Conservation (phyloP, 2,797 vertebrate species). For the Fundulus diaphanus region DNA sequence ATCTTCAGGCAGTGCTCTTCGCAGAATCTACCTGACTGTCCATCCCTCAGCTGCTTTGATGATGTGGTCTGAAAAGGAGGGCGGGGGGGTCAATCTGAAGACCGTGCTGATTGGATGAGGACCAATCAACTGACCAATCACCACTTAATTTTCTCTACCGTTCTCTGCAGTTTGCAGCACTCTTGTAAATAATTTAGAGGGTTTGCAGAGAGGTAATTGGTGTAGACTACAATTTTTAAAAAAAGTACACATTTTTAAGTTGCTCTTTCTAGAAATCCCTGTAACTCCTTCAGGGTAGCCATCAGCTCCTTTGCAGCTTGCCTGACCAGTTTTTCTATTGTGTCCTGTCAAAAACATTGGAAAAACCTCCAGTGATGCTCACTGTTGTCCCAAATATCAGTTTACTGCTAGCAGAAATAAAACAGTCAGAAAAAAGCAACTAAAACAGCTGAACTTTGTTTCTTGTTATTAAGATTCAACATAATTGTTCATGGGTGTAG, state of each 20-base stretch:
- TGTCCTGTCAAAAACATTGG: too few species aligned
- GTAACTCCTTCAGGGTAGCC: background rate
- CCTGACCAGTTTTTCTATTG: background rate
- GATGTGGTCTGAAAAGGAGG: background rate
- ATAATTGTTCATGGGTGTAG: background rate
- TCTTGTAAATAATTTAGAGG: background rate
- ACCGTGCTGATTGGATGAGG: background rate
- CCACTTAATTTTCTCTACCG: background rate
- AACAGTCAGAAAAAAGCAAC: background rate
- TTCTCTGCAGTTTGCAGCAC: background rate
- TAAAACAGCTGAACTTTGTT: background rate
- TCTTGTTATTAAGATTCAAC: background rate
- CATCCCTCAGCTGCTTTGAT: background rate
- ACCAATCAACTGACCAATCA: background rate
- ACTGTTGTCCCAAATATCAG: too few species aligned
- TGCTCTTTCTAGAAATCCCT: background rate
- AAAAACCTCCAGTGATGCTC: too few species aligned
- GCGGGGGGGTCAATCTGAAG: background rate
- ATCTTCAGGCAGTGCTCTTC: background rate
- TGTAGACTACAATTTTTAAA: too few species aligned
- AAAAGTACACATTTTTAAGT: too few species aligned
- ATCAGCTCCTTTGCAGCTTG: background rate
- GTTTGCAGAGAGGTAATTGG: too few species aligned
- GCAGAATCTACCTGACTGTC: too few species aligned
- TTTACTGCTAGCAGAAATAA: background rate